Evolutionary conservation across 2,797 vertebrate species (phyloP).

Genomic region (Onychomys leucogaster): DNA sequence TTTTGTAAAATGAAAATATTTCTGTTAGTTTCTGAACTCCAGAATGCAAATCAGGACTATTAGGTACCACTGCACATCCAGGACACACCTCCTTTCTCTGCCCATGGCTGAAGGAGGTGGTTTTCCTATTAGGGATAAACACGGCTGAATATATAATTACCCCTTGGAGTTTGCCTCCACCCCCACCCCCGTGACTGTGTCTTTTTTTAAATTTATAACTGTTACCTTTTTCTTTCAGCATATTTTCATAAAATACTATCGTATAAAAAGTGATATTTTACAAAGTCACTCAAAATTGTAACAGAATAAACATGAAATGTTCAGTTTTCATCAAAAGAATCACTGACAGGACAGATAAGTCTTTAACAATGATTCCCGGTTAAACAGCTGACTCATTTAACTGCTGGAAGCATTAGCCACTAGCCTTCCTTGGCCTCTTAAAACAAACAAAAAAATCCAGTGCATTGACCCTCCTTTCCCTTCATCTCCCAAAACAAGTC

Average conservation of each 20-base stretch:
- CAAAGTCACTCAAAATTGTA: conserved; percentile 11
- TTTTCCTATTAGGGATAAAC: neutral
- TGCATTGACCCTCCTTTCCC: neutral
- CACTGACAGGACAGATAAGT: neutral
- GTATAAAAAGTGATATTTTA: neutral
- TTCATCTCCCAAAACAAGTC: neutral
- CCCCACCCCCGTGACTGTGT: neutral
- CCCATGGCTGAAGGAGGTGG: neutral
- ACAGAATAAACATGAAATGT: neutral
- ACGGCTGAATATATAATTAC: neutral
- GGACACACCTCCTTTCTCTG: neutral
- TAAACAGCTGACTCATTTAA: neutral
- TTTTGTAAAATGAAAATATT: neutral
- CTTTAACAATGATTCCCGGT: neutral
- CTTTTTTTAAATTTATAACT: neutral
- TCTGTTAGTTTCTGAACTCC: neutral
- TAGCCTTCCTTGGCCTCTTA: neutral
- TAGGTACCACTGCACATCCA: neutral
- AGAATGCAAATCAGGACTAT: neutral
- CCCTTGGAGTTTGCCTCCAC: neutral
- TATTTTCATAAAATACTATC: neutral
- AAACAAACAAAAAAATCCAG: neutral
- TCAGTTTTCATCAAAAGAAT: neutral
- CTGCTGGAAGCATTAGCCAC: neutral
- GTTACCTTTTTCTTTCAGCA: neutral